Percentiles rank a stretch among this genome's conserved stretches.
phyloP scores from a whole-genome alignment of 2,797 vertebrate genomes.

The Sebastes aleutianus region DNA sequence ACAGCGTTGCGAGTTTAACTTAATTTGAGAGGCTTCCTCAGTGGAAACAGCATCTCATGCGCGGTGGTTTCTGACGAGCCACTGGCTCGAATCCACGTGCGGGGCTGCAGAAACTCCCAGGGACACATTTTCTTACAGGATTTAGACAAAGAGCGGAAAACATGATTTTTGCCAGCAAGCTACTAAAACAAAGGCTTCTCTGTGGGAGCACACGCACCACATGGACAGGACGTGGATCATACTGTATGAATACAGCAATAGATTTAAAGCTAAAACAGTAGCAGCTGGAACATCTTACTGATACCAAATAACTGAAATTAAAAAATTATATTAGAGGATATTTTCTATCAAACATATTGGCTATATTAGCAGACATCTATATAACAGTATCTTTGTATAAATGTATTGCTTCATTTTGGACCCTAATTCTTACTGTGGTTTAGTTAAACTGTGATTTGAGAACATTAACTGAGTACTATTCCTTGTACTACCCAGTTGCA shows the following conservation, averaged over 20 bases:
- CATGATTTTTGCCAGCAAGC: slow-evolving; percentile 27
- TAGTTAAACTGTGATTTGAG: neutral
- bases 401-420: neutral
- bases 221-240: slow-evolving; percentile 45
- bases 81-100: slow-evolving; percentile 58
- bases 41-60: slow-evolving; percentile 76
- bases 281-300: neutral
- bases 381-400: neutral
- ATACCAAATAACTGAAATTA: neutral
- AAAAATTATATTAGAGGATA: neutral
- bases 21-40: slow-evolving; percentile 67
- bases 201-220: slow-evolving; percentile 50
- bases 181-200: slow-evolving; percentile 72
- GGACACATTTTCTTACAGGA: slow-evolving; percentile 44
- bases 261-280: neutral
- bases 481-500: neutral
- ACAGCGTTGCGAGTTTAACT: slow-evolving; percentile 51
- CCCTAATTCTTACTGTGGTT: neutral
- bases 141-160: slow-evolving; percentile 73
- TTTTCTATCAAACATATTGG: neutral
- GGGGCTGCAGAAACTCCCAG: slow-evolving; percentile 55
- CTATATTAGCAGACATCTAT: neutral
- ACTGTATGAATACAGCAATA: neutral
- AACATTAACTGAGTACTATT: neutral
- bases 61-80: slow-evolving; percentile 48